These are phyloP conservation scores for Dicentrarchus labrax DNA, from an alignment of 2,113 vertebrate genomes.

Conservation along the genomic window DNA sequence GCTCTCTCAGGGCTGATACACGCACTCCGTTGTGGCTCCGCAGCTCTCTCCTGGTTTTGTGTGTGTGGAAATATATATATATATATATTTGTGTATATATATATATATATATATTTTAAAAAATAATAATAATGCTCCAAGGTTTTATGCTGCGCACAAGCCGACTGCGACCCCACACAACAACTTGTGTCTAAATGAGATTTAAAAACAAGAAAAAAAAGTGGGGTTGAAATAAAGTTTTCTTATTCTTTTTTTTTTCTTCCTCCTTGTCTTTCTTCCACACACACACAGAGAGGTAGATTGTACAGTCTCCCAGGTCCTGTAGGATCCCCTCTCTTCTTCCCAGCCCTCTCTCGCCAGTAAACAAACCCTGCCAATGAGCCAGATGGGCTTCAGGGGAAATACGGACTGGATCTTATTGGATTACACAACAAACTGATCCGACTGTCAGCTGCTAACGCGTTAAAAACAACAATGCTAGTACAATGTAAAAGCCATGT, in stretches of 20 bases:
- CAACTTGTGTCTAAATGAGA: not conserved
- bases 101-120: too few relatives aligned
- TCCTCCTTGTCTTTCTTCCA: slow-evolving; percentile 28
- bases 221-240: slow-evolving; percentile 14
- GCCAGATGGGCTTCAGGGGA: slow-evolving; percentile 84
- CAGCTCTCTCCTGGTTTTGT: slow-evolving; percentile 29
- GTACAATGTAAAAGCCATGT: too few relatives aligned
- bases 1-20: slow-evolving; percentile 30
- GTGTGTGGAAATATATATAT: slow-evolving; percentile 35
- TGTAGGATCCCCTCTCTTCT: slow-evolving; percentile 79
- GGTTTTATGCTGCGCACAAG: slow-evolving; percentile 16
- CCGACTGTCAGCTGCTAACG: slow-evolving; percentile 34
- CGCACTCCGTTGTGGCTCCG: slow-evolving; percentile 44
- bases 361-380: slow-evolving; percentile 91
- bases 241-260: slow-evolving; percentile 4
- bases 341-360: slow-evolving; percentile 81
- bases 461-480: not conserved
- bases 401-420: slow-evolving; percentile 87
- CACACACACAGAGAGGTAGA: slow-evolving; percentile 70
- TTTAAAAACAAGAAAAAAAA: too few relatives aligned
- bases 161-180: not conserved
- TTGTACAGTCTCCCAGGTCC: slow-evolving; percentile 73
- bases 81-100: too few relatives aligned
- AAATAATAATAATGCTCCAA: slow-evolving; percentile 5
- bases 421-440: slow-evolving; percentile 71